Conservation (phyloP, 2,113 vertebrate species). For the Tapirus terrestris region DNA sequence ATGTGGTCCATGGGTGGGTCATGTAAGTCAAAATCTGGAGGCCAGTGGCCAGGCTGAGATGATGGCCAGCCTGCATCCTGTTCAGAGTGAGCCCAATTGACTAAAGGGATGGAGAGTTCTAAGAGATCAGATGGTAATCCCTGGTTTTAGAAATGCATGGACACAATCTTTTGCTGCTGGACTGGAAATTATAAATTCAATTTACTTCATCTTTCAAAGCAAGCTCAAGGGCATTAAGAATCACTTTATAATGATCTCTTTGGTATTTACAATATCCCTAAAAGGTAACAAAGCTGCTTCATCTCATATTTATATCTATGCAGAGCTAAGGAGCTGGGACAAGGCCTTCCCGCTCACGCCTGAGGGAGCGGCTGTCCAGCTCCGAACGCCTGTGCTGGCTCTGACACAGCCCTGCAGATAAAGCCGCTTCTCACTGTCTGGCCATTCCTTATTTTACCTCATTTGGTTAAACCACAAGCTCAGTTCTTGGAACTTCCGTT, state of each 20-base stretch:
- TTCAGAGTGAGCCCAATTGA: neutral
- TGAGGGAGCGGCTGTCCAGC: neutral
- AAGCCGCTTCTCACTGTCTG: constrained; percentile 26
- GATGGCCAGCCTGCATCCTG: neutral
- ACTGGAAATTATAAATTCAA: neutral
- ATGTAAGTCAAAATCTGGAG: neutral
- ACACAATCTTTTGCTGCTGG: neutral
- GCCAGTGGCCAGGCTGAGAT: neutral
- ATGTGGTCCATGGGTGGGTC: neutral
- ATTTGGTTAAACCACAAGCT: constrained; percentile 72
- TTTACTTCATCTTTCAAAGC: constrained; percentile 7
- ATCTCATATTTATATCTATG: constrained; percentile 12
- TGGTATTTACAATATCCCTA: constrained; percentile 51
- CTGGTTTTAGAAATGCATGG: neutral
- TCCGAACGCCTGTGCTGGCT: neutral
- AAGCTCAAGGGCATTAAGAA: constrained; percentile 36
- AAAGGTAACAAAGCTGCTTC: constrained; percentile 62
- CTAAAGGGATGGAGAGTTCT: neutral
- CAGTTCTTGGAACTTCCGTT: constrained; percentile 59
- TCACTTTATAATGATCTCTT: constrained; percentile 40
- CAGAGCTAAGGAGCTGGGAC: neutral
- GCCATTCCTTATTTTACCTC: constrained; percentile 62
- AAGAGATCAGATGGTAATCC: neutral
- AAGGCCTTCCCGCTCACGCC: neutral
- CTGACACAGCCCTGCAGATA: neutral